Conservation (phyloP, 2,797 vertebrate genomes). For the Neosilurus hyrtlii region DNA sequence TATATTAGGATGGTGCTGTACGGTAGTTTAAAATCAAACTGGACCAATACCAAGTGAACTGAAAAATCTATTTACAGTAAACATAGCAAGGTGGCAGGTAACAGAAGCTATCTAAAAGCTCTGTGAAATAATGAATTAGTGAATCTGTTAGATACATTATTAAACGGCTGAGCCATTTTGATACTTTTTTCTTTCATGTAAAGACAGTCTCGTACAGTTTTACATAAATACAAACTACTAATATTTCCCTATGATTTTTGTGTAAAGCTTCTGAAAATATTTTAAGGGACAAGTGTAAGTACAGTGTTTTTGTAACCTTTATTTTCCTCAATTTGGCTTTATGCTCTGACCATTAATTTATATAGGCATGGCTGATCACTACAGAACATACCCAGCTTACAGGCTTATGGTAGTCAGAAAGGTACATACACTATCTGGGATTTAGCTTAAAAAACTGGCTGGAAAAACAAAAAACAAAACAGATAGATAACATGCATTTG, state of each 20-base stretch:
- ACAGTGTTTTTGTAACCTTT: neutral
- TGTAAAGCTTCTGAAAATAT: neutral
- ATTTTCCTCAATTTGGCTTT: neutral
- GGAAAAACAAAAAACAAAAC: too few species aligned
- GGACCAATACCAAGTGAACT: neutral
- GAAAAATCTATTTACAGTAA: neutral
- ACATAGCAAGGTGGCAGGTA: neutral
- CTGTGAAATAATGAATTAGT: neutral
- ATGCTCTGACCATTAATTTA: neutral
- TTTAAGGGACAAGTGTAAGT: neutral
- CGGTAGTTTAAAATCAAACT: neutral
- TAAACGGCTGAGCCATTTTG: neutral
- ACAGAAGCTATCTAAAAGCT: neutral
- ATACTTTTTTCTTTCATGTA: neutral
- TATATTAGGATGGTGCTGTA: neutral
- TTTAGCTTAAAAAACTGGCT: neutral
- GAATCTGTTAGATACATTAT: neutral
- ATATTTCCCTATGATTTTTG: neutral
- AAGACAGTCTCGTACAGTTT: neutral
- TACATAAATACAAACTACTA: too few species aligned
- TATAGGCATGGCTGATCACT: neutral
- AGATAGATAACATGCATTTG: neutral
- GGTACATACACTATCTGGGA: neutral
- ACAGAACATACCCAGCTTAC: neutral
- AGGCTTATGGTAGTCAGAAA: neutral